Percentiles rank a stretch among this genome's conserved stretches.
phyloP scores from a whole-genome alignment of 2,888 invertebrate species.

The Tholera decimalis region DNA sequence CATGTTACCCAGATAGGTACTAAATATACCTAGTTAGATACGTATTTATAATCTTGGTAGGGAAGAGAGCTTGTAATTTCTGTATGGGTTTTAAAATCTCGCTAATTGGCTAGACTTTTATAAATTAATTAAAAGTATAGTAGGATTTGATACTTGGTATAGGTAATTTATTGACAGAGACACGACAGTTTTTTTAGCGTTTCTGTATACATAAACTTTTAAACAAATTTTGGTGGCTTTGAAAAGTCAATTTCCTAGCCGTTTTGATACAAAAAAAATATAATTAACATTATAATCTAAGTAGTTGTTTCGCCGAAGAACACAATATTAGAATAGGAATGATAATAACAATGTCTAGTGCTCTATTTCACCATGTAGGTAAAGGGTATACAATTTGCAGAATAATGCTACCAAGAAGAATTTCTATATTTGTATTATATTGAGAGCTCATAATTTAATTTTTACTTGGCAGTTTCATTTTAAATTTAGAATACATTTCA shows the following conservation, averaged over 20 bases:
- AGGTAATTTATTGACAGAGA: no score
- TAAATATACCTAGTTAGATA: not conserved
- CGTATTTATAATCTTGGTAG: not conserved
- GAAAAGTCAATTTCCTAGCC: not conserved
- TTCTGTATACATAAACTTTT: not conserved
- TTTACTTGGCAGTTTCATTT: conserved; percentile 20
- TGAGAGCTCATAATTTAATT: conserved; percentile 7
- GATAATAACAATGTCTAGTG: no score
- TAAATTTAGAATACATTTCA: conserved; percentile 33
- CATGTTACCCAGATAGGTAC: not conserved
- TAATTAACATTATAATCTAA: not conserved
- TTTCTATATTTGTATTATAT: no score
- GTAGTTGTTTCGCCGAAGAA: not conserved
- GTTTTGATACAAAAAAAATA: conserved; percentile 12
- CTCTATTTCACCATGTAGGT: not conserved
- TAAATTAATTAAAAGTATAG: not conserved
- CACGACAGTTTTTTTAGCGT: conserved; percentile 9
- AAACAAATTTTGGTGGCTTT: not conserved
- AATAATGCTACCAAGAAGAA: not conserved
- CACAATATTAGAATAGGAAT: not conserved
- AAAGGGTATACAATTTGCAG: conserved; percentile 3
- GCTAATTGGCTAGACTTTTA: not conserved
- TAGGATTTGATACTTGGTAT: no score
- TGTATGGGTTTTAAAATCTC: not conserved
- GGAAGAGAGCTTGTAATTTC: not conserved